phyloP scores from a whole-genome alignment of 2,113 vertebrate genomes.

The cattle (Bos taurus) region ARS-UCD2.0 NC_037328.1:122531501-122532000 shows the following conservation, averaged over 20 bases:
- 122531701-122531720: not conserved
- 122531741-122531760: not conserved
- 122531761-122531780: not conserved
- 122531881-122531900: not conserved
- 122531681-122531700: not conserved
- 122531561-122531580: not conserved
- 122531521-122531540: not conserved
- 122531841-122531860: not conserved
- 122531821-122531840: not conserved
- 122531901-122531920: not conserved
- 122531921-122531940: not conserved
- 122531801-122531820: not conserved
- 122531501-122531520: not conserved
- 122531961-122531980: not conserved
- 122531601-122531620: not conserved
- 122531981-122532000: not conserved
- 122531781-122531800: not conserved
- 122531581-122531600: not conserved
- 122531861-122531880: not conserved
- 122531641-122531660: not conserved
- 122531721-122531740: not conserved
- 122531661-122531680: not conserved
- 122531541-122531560: not conserved
- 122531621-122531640: not conserved
- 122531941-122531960: not conserved